Evolutionary conservation across 2,888 invertebrate species (phyloP).

Genomic region (Willowsia nigromaculata): DNA sequence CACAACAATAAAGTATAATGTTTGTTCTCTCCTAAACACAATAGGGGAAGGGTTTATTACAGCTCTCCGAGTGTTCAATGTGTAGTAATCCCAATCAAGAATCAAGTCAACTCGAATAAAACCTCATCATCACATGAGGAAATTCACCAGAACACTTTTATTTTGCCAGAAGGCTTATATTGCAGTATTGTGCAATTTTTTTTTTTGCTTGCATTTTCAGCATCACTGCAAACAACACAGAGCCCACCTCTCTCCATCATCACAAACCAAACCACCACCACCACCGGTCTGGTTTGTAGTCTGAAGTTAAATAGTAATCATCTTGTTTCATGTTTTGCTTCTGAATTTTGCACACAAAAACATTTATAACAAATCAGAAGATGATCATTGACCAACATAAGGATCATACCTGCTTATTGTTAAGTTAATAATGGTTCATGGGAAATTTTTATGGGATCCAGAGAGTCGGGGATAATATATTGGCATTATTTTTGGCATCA

Average conservation of each 20-base stretch:
- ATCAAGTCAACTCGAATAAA: neutral
- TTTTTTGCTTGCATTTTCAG: neutral
- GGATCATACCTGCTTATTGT: neutral
- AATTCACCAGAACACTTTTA: constrained; percentile 12
- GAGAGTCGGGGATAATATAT: neutral
- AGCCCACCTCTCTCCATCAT: no score
- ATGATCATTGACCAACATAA: neutral
- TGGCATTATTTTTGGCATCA: neutral
- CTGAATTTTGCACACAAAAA: neutral
- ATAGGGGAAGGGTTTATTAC: neutral
- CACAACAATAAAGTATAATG: neutral
- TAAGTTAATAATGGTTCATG: no score
- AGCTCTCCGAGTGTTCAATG: no score
- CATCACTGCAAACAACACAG: no score
- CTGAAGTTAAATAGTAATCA: neutral
- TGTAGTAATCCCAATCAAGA: constrained; percentile 34
- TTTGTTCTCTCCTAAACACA: neutral
- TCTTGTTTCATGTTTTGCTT: no score
- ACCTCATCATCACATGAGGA: constrained; percentile 32
- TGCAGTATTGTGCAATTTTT: neutral
- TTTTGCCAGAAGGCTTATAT: neutral
- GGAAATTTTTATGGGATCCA: neutral
- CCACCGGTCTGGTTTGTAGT: neutral
- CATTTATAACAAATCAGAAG: neutral
- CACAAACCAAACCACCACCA: no score